These are phyloP conservation scores for Nycticryphes semicollaris DNA, from an alignment of 2,113 vertebrate genomes.

Conservation along the genomic window DNA sequence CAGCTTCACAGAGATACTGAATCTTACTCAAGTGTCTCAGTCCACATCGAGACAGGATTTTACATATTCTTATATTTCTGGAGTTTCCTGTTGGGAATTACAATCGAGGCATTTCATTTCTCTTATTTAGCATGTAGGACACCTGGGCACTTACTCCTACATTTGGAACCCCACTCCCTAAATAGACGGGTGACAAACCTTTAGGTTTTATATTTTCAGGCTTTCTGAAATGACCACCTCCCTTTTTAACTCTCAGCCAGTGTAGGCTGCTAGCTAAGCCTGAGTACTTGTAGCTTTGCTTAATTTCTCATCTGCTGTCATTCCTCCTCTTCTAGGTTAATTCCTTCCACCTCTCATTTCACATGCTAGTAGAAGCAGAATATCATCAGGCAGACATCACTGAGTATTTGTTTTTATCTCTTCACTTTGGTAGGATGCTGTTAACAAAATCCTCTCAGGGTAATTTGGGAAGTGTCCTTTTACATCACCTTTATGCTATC, in stretches of 20 bases:
- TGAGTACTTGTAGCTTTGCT: constrained; percentile 17
- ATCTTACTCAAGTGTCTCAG: background rate
- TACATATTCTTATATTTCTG: background rate
- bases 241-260: constrained; percentile 21
- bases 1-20: background rate
- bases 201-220: background rate
- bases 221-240: background rate
- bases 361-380: constrained; percentile 18
- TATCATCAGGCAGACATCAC: constrained; percentile 32
- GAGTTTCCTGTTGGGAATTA: background rate
- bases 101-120: background rate
- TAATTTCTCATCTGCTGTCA: constrained; percentile 50
- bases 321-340: constrained; percentile 44
- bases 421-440: constrained; percentile 4
- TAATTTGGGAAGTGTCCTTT: constrained; percentile 47
- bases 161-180: background rate
- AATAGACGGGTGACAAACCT: background rate
- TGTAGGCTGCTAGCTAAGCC: background rate
- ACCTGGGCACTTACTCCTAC: background rate
- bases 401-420: constrained; percentile 44
- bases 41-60: background rate
- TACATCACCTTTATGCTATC: constrained; percentile 28
- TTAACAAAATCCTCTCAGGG: constrained; percentile 34
- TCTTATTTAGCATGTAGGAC: background rate
- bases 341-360: constrained; percentile 52